Base-by-base conservation (phyloP, 2,888 invertebrate species). In the Lycocerus yunnanus region DNA sequence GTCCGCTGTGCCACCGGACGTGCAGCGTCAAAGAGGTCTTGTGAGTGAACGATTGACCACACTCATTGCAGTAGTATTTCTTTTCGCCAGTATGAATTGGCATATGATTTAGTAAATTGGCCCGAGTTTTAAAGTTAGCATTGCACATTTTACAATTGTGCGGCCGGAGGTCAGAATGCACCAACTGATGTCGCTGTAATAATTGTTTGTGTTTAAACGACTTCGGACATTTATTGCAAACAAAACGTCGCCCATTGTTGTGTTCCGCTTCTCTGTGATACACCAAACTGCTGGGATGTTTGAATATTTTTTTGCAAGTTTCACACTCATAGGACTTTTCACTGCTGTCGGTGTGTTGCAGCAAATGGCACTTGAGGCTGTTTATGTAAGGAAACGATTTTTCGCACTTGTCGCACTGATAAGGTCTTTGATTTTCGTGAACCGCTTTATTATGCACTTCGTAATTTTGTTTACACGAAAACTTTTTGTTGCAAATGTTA, bases 1-100 rank as follows among this genome's bases (percentile, higher is more conserved):
- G 89, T 80, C 93, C 93, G 0, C 89, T 89, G 80, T 94, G 94
- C 90, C 92, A 91, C 43, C 92, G 87, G 86, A 93, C 90, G 83
- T 96, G 95, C 68, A 94, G 86, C 4, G 92, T 93, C 59, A 95
- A 89, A 76, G 94, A 93, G 0, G 94, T 94, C 85, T 93, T 94
- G 84, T 94, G 93, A 9, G 93, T 91, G 84, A 95, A 95, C 80
- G 89, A 89, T 82, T 93, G 92, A 43, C 91, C 91, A 85, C 95
- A 95, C 58, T 92, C 88, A 74, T 92, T 91, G 82, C 94, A 94
- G 6, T 89, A 87, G 85, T 90, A 92, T 82, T 91, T 92, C 86
- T 93, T 93, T 68, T 92, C 90, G 0, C 93, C 93, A 0, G 92
- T 90, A 83, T 95, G 95, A 0, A 92, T 90, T 9, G 91, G 89